Evolutionary conservation across 1,140 invertebrate species (phyloP).

Genomic region (Drosophila ogumai): DNA sequence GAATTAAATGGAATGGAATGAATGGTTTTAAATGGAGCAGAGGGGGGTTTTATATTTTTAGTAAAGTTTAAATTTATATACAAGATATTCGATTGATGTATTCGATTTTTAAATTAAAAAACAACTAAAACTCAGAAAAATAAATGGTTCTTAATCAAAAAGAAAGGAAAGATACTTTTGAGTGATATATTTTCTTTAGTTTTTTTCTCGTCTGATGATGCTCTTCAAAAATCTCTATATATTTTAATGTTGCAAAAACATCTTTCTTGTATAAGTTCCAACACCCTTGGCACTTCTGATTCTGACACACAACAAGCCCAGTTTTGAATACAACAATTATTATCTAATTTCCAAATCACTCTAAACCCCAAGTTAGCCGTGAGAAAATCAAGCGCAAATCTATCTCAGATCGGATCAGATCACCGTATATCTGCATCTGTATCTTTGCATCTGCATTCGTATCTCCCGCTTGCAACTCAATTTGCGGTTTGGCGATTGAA

Average conservation of each 20-base stretch:
- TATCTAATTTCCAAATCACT: slow-evolving; percentile 1
- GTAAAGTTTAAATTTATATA: not conserved
- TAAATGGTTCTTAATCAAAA: too few relatives aligned
- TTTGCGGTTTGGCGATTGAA: slow-evolving; percentile 56
- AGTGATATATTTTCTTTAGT: too few relatives aligned
- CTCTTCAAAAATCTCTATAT: not conserved
- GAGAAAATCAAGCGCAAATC: slow-evolving; percentile 48
- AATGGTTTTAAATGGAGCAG: not conserved
- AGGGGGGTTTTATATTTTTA: not conserved
- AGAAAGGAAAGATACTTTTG: too few relatives aligned
- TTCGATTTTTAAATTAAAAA: not conserved
- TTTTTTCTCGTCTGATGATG: too few relatives aligned
- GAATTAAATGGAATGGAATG: slow-evolving; percentile 1
- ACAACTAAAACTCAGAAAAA: not conserved
- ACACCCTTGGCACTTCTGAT: not conserved
- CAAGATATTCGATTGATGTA: not conserved
- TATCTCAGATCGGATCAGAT: slow-evolving; percentile 45
- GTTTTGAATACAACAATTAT: not conserved
- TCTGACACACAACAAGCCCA: not conserved
- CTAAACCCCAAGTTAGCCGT: slow-evolving; percentile 14
- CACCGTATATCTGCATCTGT: slow-evolving; percentile 15
- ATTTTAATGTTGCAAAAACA: not conserved
- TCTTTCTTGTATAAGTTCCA: not conserved
- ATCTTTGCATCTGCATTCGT: slow-evolving; percentile 36
- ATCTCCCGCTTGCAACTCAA: slow-evolving; percentile 50